Conservation (phyloP, 2,797 vertebrate genomes). For the Silurus aristotelis region DNA sequence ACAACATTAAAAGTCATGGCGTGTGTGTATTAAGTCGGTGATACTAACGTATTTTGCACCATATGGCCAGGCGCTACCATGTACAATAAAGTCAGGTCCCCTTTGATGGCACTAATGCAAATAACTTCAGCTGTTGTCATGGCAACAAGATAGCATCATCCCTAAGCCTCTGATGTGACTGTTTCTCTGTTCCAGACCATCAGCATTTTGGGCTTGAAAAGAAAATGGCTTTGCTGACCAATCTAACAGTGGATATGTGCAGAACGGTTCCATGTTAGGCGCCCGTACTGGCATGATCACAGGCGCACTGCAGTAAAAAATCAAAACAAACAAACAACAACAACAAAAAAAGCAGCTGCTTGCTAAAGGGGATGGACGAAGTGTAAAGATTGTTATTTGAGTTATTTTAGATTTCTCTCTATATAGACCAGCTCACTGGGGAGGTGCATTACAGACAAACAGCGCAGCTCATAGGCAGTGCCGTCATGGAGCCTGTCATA, state of each 20-base stretch:
- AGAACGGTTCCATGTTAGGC: not conserved
- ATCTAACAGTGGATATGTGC: not conserved
- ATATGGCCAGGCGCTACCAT: not conserved
- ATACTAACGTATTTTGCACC: not conserved
- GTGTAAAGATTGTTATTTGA: conserved; percentile 35
- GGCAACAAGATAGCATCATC: conserved; percentile 7
- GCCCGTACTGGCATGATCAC: not conserved
- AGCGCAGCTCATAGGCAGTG: conserved; percentile 27
- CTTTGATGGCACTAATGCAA: conserved; percentile 9
- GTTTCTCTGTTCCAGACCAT: conserved; percentile 1
- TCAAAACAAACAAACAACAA: too few relatives aligned
- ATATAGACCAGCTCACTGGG: conserved; percentile 31
- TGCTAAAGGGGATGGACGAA: conserved; percentile 1
- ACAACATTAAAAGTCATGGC: not conserved
- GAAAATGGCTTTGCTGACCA: not conserved
- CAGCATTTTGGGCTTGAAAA: conserved; percentile 1
- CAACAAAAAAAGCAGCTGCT: not conserved
- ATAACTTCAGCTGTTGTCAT: conserved; percentile 14
- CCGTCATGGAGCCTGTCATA: conserved; percentile 40
- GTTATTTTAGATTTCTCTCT: conserved; percentile 42
- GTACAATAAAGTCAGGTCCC: conserved; percentile 23
- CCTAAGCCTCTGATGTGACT: conserved; percentile 4
- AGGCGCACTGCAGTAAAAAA: not conserved
- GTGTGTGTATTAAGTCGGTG: not conserved
- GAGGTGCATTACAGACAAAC: conserved; percentile 32